phyloP scores from a whole-genome alignment of 1,140 invertebrate genomes.

The Orussus abietinus region DNA sequence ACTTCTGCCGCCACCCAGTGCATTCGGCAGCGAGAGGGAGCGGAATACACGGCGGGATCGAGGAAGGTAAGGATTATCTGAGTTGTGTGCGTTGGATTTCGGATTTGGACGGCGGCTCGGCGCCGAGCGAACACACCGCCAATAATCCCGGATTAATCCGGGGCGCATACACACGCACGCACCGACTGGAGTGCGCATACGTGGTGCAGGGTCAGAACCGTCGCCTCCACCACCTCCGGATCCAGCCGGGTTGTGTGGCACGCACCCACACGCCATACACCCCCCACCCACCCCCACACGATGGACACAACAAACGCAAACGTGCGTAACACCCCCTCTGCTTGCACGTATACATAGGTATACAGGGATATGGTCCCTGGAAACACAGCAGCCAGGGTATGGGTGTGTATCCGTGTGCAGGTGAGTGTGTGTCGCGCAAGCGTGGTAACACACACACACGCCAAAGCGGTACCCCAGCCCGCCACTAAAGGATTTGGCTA shows the following conservation, averaged over 20 bases:
- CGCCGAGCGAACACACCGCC: slow-evolving; percentile 31
- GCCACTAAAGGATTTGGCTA: slow-evolving; percentile 42
- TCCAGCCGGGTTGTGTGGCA: too few relatives aligned
- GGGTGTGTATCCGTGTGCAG: background rate
- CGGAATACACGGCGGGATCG: too few relatives aligned
- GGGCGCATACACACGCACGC: slow-evolving; percentile 25
- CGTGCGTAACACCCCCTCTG: too few relatives aligned
- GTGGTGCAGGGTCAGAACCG: too few relatives aligned
- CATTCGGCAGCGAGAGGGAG: background rate
- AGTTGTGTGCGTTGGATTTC: slow-evolving; percentile 50
- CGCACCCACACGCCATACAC: background rate
- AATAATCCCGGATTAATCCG: slow-evolving; percentile 51
- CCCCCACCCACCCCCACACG: too few relatives aligned
- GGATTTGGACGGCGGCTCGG: slow-evolving; percentile 40
- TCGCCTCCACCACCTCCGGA: too few relatives aligned
- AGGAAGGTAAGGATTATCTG: slow-evolving; percentile 43
- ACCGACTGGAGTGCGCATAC: too few relatives aligned
- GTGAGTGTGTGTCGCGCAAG: background rate
- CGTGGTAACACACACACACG: slow-evolving; percentile 2
- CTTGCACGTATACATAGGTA: too few relatives aligned
- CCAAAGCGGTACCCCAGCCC: slow-evolving; percentile 9
- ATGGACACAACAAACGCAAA: too few relatives aligned
- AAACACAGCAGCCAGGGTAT: background rate
- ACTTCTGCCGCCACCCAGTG: slow-evolving; percentile 6
- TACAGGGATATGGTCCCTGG: too few relatives aligned